Evolutionary conservation across 1,140 invertebrate genomes (phyloP).

Genomic region (Macrosteles quadrilineatus): DNA sequence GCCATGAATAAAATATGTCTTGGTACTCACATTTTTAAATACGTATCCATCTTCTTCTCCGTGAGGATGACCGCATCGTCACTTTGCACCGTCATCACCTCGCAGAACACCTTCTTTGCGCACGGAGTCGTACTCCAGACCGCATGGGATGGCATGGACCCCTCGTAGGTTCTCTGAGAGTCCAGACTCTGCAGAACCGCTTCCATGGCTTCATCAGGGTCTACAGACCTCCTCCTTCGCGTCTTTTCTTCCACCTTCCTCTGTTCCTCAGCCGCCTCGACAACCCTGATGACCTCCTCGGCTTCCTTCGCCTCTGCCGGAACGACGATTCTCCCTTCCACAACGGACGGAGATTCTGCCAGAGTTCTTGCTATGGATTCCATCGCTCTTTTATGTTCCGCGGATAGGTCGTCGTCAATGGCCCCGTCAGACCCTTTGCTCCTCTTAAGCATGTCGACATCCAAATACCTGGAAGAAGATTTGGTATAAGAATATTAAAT

Average conservation of each 20-base stretch:
- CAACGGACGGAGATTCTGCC: conserved; percentile 35
- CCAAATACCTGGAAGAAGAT: conserved; percentile 56
- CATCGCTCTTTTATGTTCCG: conserved; percentile 61
- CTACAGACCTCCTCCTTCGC: conserved; percentile 47
- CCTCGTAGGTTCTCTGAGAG: conserved; percentile 53
- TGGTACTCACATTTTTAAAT: conserved; percentile 70
- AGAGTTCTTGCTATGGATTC: conserved; percentile 25
- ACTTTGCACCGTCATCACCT: conserved; percentile 65
- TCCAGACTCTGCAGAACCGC: conserved; percentile 47
- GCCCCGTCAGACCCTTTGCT: conserved; percentile 43
- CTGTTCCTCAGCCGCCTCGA: conserved; percentile 8
- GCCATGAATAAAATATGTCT: too few species aligned
- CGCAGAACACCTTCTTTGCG: conserved; percentile 73
- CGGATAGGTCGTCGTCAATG: conserved; percentile 52
- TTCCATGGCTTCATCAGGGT: conserved; percentile 44
- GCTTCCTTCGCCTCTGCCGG: neutral
- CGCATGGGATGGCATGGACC: conserved; percentile 71
- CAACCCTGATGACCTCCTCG: conserved; percentile 4
- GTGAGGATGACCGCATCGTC: conserved; percentile 66
- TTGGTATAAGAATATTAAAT: neutral
- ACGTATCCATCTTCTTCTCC: conserved; percentile 75
- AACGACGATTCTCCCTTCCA: conserved; percentile 39
- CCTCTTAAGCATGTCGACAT: conserved; percentile 63
- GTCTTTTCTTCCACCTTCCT: neutral
- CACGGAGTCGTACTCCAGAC: conserved; percentile 73